phyloP scores from a whole-genome alignment of 2,888 invertebrate genomes.

The Holacanthella duospinosa region DNA sequence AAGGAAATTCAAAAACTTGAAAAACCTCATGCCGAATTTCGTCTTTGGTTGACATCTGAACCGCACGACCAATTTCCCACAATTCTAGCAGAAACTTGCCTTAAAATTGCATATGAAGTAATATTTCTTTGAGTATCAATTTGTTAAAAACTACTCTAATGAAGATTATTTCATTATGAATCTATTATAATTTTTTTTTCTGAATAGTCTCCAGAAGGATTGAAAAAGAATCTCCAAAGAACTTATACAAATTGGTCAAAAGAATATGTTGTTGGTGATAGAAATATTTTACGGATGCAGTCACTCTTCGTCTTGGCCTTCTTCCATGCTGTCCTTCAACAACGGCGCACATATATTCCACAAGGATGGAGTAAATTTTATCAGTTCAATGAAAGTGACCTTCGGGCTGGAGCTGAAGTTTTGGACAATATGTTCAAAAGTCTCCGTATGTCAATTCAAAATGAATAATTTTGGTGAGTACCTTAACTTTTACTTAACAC shows the following conservation, averaged over 20 bases:
- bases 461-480: constrained; percentile 37
- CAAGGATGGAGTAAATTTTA: constrained; percentile 85
- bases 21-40: constrained; percentile 50
- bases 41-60: constrained; percentile 79
- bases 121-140: background rate
- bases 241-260: constrained; percentile 62
- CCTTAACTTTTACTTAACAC: background rate
- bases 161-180: background rate
- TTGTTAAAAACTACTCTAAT: background rate
- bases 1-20: constrained; percentile 50
- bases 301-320: constrained; percentile 67
- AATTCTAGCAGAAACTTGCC: constrained; percentile 61
- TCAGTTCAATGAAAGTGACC: constrained; percentile 73
- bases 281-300: constrained; percentile 40
- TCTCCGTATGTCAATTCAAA: too few relatives aligned
- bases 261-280: constrained; percentile 35
- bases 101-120: constrained; percentile 65
- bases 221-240: constrained; percentile 66
- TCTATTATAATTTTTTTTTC: background rate
- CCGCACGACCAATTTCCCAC: constrained; percentile 64
- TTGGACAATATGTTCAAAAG: constrained; percentile 46
- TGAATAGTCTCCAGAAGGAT: constrained; percentile 64
- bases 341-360: constrained; percentile 82
- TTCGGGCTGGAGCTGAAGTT: constrained; percentile 61
- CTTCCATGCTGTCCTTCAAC: constrained; percentile 80